Evolutionary conservation across 2,797 vertebrate genomes (phyloP), one percentile per base, ranked within the genome.

Genomic region (Sebastes trivittatus): DNA sequence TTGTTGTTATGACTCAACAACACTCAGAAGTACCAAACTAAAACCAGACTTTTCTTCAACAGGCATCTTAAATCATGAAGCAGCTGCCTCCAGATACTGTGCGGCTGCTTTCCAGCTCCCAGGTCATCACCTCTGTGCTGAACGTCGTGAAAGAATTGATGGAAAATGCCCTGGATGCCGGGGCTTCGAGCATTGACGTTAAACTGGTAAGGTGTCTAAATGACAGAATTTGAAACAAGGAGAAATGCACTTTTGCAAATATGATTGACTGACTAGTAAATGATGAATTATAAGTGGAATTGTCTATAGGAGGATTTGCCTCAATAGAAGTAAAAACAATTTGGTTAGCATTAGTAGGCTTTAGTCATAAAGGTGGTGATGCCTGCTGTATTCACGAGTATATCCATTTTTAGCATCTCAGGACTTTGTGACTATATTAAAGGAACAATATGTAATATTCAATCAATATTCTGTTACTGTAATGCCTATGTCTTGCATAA

Each of bases 141-240:
- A 99, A 95, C 0, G 98, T 99, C 9, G 96, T 99, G 10, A 99
- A 99, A 91, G 98, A 99, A 64, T 90, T 99, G 73, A 66, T 97
- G 75, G 98, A 99, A 89, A 99, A 99, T 75, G 95, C 98, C 2
- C 91, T 99, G 89, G 98, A 99, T 90, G 98, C 98, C 3, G 92
- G 88, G 64, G 96, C 98, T 60, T 94, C 96, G 36, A 97, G 89
- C 83, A 86, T 99, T 38, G 97, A 98, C 49, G 82, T 99, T 60
- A 99, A 97, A 93, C 86, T 99, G 95, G 98, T 99, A 94, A 62
- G 16, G 8, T 82, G 16, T 20, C 55, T 71, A 2, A 34, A 58
- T 70, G 13, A 25, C 25, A 70, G 7, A 73, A 20, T 62, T 30
- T 64, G 7, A 14, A 46, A n/a, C 8, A 7, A 22, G 10, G 6